Conservation (phyloP, 2,888 invertebrate genomes). For the Eulithis testata region DNA sequence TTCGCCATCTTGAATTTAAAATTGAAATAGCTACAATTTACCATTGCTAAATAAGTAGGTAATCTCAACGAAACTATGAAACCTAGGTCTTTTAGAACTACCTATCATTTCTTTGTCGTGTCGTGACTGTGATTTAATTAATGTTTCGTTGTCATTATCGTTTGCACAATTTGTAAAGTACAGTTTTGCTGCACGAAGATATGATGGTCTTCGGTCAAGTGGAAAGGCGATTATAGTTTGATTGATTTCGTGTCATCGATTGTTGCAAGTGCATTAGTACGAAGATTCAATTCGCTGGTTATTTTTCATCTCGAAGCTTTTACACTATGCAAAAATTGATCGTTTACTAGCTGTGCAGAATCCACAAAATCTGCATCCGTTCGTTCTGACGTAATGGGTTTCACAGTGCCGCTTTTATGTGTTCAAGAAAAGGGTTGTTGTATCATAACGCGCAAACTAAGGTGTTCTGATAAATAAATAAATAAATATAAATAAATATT, state of each 20-base stretch:
- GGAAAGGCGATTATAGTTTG: conserved; percentile 10
- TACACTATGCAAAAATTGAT: background rate
- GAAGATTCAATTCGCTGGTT: too few relatives aligned
- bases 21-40: conserved; percentile 1
- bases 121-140: conserved; percentile 4
- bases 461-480: too few relatives aligned
- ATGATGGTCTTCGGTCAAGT: conserved; percentile 1
- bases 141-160: conserved; percentile 6
- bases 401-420: background rate
- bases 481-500: too few relatives aligned
- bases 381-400: background rate
- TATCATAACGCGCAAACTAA: too few relatives aligned
- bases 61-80: background rate
- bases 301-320: too few relatives aligned
- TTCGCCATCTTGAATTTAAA: conserved; percentile 17
- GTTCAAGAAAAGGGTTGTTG: background rate
- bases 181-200: conserved; percentile 16
- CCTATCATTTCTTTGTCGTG: background rate
- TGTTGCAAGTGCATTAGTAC: background rate
- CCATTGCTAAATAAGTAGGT: background rate
- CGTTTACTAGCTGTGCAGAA: background rate
- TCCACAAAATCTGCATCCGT: background rate
- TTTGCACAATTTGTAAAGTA: conserved; percentile 18
- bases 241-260: conserved; percentile 3
- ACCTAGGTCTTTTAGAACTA: background rate